Base-by-base conservation (phyloP, 2,797 vertebrate genomes). In the Malurus leucopterus region DNA sequence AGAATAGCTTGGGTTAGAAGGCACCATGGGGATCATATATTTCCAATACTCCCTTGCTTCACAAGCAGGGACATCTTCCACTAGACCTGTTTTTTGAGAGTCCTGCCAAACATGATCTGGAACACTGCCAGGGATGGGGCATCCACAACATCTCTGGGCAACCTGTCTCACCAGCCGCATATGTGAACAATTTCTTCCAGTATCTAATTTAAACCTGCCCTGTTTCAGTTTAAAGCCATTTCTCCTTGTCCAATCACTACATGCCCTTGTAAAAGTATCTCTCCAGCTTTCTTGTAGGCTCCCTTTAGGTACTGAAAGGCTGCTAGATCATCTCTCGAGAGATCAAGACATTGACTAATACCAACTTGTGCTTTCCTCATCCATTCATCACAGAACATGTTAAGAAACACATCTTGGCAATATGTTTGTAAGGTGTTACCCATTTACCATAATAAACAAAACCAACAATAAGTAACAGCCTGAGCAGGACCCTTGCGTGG, bases 381-480 rank as follows among this genome's bases (percentile, higher is more conserved):
- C 21, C 29, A 49, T 16, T 55, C 26, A 36, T 34, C 57, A 73
- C 32, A 76, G 41, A 88, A 30, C 27, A 65, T 54, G 16, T 59
- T 40, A 73, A 63, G 49, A 80, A 79, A 68, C 8, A 41, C 12
- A 71, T 32, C 6, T 17, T 34, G 5, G 49, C 8, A 36, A 30
- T 7, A 47, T 0, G 2, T 4, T n/a, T 23, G 27, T 51, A 49
- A 71, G 77, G 51, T 38, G 22, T 22, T 76, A 61, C 2, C 20
- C 55, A 34, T 22, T 46, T n/a, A 32, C 12, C 13, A 22, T 12
- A 71, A 41, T 5, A 73, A 68, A 40, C 13, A 43, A 54, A 64
- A 58, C 0, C 19, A 46, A n/a, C 9, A 64, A 12, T 8, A 4
- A 6, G 0, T 43, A 90, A 67, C 9, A 53, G 21, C 8, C 12